A percentile compares a stretch with the other conserved stretches of the same genome.
Conservation (phyloP, 35 echinoderm and acorn worm species). For the Ptychodera flava region DNA sequence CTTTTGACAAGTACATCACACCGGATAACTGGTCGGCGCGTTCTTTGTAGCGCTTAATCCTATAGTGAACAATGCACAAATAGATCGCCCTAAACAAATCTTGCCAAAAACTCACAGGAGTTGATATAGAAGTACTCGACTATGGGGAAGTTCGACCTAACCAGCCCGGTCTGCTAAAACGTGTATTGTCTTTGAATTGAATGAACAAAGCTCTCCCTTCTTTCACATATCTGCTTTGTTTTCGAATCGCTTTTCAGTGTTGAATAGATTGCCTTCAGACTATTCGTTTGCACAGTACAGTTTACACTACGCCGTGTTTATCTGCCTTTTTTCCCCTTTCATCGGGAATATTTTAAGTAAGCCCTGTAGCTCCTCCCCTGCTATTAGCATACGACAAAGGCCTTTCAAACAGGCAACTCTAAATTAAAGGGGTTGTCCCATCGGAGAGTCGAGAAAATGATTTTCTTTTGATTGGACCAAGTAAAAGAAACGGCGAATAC, state of each 20-base stretch:
- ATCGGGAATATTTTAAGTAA: background rate
- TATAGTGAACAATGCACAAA: background rate
- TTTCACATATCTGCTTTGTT: no score
- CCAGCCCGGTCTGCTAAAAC: no score
- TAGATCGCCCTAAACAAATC: background rate
- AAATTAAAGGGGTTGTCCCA: background rate
- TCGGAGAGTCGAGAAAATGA: background rate
- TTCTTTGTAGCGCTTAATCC: background rate
- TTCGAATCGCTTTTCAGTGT: no score
- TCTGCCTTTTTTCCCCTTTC: background rate
- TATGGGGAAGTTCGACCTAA: no score
- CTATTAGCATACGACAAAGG: background rate
- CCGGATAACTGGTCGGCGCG: background rate
- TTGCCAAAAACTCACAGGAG: no score
- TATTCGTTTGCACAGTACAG: no score
- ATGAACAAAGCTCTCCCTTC: no score
- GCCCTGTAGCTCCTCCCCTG: background rate
- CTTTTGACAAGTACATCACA: background rate
- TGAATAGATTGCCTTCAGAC: no score
- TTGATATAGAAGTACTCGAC: no score
- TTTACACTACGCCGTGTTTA: background rate
- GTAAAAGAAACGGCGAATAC: no score
- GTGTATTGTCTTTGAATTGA: no score
- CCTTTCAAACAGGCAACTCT: background rate
- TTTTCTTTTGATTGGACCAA: background rate